These are phyloP conservation scores for Rhodinocichla rosea DNA, from an alignment of 2,113 vertebrate species.

Conservation along the genomic window DNA sequence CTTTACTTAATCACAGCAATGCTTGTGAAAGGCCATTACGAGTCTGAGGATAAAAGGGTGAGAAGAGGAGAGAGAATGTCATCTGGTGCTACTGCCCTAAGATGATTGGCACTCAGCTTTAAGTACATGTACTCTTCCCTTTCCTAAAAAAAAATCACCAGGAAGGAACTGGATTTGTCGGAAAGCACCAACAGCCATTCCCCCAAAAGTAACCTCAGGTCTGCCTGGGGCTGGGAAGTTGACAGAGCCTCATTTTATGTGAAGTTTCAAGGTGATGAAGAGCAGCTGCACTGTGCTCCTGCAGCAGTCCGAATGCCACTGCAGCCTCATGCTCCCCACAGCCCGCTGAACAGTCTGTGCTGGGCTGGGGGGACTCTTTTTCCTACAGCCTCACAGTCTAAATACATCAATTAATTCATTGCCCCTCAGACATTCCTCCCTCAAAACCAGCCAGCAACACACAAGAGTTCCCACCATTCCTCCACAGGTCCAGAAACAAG, in stretches of 20 bases:
- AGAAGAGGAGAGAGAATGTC: not conserved
- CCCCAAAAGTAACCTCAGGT: not conserved
- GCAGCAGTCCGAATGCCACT: accelerated
- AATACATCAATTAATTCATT: not conserved
- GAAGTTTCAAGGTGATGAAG: not conserved
- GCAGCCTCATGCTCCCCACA: not conserved
- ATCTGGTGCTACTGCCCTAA: not conserved
- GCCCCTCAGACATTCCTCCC: not conserved
- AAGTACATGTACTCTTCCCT: not conserved
- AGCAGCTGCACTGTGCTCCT: not conserved
- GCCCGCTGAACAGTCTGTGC: not conserved
- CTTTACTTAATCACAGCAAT: not conserved
- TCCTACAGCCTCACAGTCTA: not conserved
- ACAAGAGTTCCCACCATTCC: not conserved
- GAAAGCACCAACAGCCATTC: not conserved
- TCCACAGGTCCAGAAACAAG: not conserved
- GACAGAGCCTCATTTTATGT: not conserved
- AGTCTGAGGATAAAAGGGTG: not conserved
- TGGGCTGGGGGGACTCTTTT: not conserved
- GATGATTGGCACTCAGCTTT: not conserved
- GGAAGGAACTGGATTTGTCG: not conserved
- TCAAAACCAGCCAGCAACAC: not conserved
- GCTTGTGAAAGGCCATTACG: not conserved
- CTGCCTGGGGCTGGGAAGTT: not conserved
- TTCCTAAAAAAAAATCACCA: not conserved